phyloP scores from a whole-genome alignment of 1,140 invertebrate species.

The Philopotamus ludificatus region DNA sequence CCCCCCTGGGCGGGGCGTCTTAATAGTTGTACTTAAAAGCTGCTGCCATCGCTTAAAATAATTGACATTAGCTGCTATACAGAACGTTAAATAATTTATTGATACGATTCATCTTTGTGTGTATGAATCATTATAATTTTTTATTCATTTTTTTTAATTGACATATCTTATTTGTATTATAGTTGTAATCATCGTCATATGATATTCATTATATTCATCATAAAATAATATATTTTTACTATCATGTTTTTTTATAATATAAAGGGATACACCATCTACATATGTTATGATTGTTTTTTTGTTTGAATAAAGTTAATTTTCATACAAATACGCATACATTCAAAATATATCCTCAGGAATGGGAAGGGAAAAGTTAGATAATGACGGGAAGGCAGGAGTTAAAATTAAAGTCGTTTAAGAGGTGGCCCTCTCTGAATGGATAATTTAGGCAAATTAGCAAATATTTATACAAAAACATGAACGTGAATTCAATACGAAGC shows the following conservation, averaged over 20 bases:
- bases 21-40: conserved; percentile 42
- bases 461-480: conserved; percentile 38
- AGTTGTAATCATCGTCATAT: no score
- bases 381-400: conserved; percentile 34
- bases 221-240: no score
- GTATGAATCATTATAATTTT: no score
- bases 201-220: no score
- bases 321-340: no score
- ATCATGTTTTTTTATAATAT: no score
- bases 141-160: no score
- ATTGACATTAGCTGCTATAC: conserved; percentile 42
- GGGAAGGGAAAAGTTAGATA: conserved; percentile 11
- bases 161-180: no score
- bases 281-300: no score
- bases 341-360: no score
- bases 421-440: conserved; percentile 31
- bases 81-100: conserved; percentile 43
- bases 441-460: conserved; percentile 41
- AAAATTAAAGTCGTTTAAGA: conserved; percentile 41
- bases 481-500: conserved; percentile 31
- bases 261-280: no score
- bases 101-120: conserved; percentile 37
- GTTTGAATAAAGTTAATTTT: no score
- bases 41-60: conserved; percentile 42
- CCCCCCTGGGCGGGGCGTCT: conserved; percentile 39